Evolutionary conservation across 2,797 vertebrate genomes (phyloP), one percentile per base, ranked within the genome.

Genomic region (Poecilia picta): DNA sequence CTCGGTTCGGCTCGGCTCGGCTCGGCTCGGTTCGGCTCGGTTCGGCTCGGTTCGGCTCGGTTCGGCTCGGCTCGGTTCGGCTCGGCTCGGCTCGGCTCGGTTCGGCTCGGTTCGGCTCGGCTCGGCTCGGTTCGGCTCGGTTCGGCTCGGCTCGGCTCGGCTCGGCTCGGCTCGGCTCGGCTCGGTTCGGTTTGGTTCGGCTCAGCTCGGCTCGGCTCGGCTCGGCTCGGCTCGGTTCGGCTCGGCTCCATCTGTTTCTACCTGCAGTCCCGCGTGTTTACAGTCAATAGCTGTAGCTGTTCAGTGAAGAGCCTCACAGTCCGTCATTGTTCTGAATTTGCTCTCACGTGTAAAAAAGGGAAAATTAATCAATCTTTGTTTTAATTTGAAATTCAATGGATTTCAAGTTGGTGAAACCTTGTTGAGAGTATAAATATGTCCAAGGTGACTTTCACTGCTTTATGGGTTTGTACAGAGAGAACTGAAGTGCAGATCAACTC

Each of bases 211-310:
- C n/a, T n/a, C n/a, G n/a, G n/a, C n/a, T n/a, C n/a, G n/a, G n/a
- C n/a, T n/a, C n/a, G n/a, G n/a, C n/a, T n/a, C n/a, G n/a, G n/a
- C n/a, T n/a, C n/a, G n/a, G n/a, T n/a, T n/a, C n/a, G n/a, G n/a
- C n/a, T n/a, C 5, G 71, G 57, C 62, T 75, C 68, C 82, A 83
- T 77, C 83, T 86, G 80, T 77, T 79, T 31, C 8, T 57, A 76
- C 76, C 83, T 87, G 86, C 80, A 75, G 53, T 15, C 33, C 12
- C 3, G 23, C 25, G n/a, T n/a, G 15, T 33, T 33, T 33, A 33
- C 31, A 62, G 57, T 13, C 57, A 16, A 18, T 31, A 59, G 28
- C 28, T 62, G 28, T 33, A 18, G 39, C 28, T 4, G 12, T 20
- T 33, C 31, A 62, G n/a, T 62, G 59, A 33, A 31, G 28, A 62